Evolutionary conservation across 2,113 vertebrate genomes (phyloP).

Genomic region (Carassius carassius): DNA sequence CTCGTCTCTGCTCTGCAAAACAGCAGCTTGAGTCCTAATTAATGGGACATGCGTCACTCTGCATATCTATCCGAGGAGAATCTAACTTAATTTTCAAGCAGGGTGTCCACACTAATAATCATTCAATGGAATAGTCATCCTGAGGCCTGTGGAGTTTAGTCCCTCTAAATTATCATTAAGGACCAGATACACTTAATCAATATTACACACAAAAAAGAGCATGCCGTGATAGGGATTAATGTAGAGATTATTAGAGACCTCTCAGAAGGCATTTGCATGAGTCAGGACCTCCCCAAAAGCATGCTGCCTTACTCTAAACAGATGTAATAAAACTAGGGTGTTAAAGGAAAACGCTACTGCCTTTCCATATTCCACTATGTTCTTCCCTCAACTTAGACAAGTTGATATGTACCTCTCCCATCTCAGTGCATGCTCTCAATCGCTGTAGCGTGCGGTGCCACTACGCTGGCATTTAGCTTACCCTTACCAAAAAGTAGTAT

Average conservation of each 20-base stretch:
- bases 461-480: background rate
- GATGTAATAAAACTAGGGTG: background rate
- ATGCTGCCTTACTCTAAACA: conserved; percentile 11
- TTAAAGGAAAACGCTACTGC: background rate
- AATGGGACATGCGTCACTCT: conserved; percentile 55
- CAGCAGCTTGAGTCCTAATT: conserved; percentile 60
- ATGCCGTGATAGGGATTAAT: background rate
- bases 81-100: conserved; percentile 53
- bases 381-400: too few species aligned
- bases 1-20: conserved; percentile 41
- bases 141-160: conserved; percentile 51
- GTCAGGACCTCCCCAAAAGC: background rate
- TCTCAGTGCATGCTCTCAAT: too few species aligned
- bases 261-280: background rate
- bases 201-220: conserved; percentile 37
- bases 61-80: conserved; percentile 54
- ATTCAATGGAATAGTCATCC: conserved; percentile 50
- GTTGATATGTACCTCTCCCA: too few species aligned
- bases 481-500: too few species aligned
- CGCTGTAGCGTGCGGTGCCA: too few species aligned
- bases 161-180: conserved; percentile 59
- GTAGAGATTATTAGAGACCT: conserved; percentile 13
- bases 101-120: conserved; percentile 57
- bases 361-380: too few species aligned
- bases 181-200: conserved; percentile 59